Base-by-base conservation (phyloP, 1,140 invertebrate species). In the Aleiodes sp. region DNA sequence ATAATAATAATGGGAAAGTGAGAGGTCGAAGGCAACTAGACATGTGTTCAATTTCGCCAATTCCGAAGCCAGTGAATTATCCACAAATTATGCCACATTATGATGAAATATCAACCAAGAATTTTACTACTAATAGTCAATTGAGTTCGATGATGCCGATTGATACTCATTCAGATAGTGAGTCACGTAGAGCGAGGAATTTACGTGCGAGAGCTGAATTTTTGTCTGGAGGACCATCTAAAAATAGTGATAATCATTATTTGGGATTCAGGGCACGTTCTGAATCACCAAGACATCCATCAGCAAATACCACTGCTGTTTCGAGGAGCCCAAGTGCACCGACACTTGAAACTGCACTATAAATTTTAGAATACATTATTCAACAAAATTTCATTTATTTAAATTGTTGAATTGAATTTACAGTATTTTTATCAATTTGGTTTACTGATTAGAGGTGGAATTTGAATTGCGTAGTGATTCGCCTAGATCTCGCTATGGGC, bases 271-370 rank as follows among this genome's bases (percentile, higher is more conserved):
- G 83, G 52, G 82, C 83, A 8, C 80, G 84, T 65, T 85, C 85
- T 0, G 84, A 82, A 68, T 84, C 85, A 0, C 84, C 85, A 31
- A 68, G 41, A 6, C 35, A 68, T 24, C 80, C 67, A 33, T 0
- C 72, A 19, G 43, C 46, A 14, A 26, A 28, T n/a, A 46, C 52
- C 8, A 60, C 64, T n/a, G 31, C 26, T 39, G 82, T 84, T n/a
- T 61, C 80, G n/a, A 80, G 83, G 24, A 83, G 83, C 57, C 81
- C 84, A 0, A 86, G 83, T 71, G 83, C 82, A 0, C 83, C 84
- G 0, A 76, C 85, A 16, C 70, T 86, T 31, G 85, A 86, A 68
- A 86, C 85, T 31, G 85, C 85, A 59, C 75, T 86, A 31, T 86
- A 80, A 84, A 24, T 52, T 21, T 43, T 4, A 16, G 2, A 14